A percentile compares a stretch with the other conserved stretches of the same genome.
Conservation (phyloP, 2,797 vertebrate genomes). For the Astyanax mexicanus region DNA sequence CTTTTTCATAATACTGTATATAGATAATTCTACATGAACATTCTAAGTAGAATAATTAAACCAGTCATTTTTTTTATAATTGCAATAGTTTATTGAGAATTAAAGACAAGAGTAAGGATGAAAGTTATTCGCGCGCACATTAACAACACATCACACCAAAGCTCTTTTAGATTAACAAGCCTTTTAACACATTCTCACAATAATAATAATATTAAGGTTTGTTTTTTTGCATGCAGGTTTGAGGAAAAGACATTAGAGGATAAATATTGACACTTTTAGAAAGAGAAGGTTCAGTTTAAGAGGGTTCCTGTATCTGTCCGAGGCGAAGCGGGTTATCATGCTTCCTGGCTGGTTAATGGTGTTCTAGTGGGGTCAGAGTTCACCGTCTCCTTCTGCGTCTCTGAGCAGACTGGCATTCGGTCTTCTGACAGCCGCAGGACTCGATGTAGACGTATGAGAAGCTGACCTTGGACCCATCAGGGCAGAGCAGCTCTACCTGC, state of each 20-base stretch:
- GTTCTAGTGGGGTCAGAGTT: slow-evolving; percentile 12
- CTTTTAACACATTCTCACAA: neutral
- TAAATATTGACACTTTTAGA: neutral
- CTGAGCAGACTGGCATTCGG: slow-evolving; percentile 50
- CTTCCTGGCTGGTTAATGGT: neutral
- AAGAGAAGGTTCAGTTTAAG: neutral
- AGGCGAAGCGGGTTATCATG: neutral
- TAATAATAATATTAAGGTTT: neutral
- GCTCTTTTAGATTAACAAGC: neutral
- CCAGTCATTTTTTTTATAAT: neutral
- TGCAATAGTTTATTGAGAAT: slow-evolving; percentile 54
- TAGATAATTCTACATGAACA: no score
- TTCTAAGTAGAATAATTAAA: neutral
- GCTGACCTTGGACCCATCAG: slow-evolving; percentile 62
- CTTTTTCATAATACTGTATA: no score
- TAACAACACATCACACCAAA: neutral
- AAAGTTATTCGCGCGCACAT: neutral
- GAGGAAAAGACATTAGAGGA: neutral
- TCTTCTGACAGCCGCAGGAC: slow-evolving; percentile 75
- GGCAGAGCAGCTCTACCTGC: slow-evolving; percentile 78
- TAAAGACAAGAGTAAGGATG: slow-evolving; percentile 31
- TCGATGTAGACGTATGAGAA: slow-evolving; percentile 77
- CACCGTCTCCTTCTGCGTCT: slow-evolving; percentile 55
- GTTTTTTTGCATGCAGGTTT: neutral
- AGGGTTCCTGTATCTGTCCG: neutral